These are phyloP conservation scores for Solen grandis DNA, from an alignment of 1,140 invertebrate species.

Conservation along the genomic window DNA sequence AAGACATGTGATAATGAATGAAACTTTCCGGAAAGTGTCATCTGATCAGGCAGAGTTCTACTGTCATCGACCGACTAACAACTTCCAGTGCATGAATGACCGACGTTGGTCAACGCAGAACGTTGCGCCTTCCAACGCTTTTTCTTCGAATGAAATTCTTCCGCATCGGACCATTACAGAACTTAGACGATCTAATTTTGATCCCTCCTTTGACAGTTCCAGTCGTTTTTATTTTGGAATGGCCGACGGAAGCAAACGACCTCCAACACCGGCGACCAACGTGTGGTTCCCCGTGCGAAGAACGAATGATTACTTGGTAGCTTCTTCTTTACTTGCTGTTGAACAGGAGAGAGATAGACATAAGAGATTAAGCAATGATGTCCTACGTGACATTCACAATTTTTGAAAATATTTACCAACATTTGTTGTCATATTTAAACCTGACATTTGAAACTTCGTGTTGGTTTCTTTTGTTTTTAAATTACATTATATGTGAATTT, in stretches of 20 bases:
- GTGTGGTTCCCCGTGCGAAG: slow-evolving; percentile 15
- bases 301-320: slow-evolving; percentile 35
- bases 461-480: too few species aligned
- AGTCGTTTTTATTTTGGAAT: background rate
- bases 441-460: too few species aligned
- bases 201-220: background rate
- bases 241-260: background rate
- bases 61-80: background rate
- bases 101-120: slow-evolving; percentile 12
- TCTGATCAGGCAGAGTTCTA: background rate
- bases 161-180: slow-evolving; percentile 5
- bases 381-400: too few species aligned
- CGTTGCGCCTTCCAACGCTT: background rate
- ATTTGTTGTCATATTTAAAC: too few species aligned
- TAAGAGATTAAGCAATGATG: background rate
- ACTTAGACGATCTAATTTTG: slow-evolving; percentile 1
- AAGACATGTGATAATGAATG: background rate
- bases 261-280: slow-evolving; percentile 22
- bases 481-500: too few species aligned
- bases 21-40: background rate
- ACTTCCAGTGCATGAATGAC: slow-evolving; percentile 20
- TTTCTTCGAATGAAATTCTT: background rate
- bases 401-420: too few species aligned
- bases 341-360: slow-evolving; percentile 18
- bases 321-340: slow-evolving; percentile 38